phyloP scores from a whole-genome alignment of 2,797 vertebrate genomes.

The Chiroxiphia lanceolata region DNA sequence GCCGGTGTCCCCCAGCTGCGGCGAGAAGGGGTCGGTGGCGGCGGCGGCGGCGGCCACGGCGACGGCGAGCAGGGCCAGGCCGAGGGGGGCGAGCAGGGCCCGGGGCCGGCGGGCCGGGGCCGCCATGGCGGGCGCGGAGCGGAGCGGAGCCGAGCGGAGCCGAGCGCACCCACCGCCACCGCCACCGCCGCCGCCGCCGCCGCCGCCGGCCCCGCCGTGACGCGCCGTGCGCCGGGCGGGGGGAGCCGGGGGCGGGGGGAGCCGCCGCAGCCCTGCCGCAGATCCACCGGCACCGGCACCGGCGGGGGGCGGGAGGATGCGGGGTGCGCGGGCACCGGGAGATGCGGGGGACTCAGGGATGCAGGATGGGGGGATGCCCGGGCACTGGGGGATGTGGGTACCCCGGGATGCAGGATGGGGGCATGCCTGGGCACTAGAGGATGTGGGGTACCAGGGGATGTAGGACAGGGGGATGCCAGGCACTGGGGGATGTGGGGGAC shows the following conservation, averaged over 20 bases:
- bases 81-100: neutral
- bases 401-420: neutral
- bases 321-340: neutral
- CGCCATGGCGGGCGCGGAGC: slow-evolving; percentile 14
- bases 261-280: slow-evolving; percentile 2
- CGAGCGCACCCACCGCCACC: neutral
- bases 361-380: neutral
- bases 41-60: neutral
- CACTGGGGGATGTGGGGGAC: neutral
- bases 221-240: slow-evolving; percentile 65
- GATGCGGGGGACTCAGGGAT: neutral
- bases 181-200: neutral
- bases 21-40: slow-evolving; percentile 79
- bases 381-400: neutral
- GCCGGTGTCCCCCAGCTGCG: slow-evolving; percentile 89
- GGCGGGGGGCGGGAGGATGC: neutral
- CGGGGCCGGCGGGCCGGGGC: neutral
- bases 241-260: slow-evolving; percentile 32
- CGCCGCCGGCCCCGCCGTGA: slow-evolving; percentile 51
- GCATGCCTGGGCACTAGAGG: neutral
- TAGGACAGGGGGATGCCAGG: neutral
- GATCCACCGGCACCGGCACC: neutral
- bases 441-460: neutral
- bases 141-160: neutral
- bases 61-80: neutral